Evolutionary conservation across 2,113 vertebrate species (phyloP), one percentile per base, ranked within the genome.

Genomic region (Entomyzon cyanotis): DNA sequence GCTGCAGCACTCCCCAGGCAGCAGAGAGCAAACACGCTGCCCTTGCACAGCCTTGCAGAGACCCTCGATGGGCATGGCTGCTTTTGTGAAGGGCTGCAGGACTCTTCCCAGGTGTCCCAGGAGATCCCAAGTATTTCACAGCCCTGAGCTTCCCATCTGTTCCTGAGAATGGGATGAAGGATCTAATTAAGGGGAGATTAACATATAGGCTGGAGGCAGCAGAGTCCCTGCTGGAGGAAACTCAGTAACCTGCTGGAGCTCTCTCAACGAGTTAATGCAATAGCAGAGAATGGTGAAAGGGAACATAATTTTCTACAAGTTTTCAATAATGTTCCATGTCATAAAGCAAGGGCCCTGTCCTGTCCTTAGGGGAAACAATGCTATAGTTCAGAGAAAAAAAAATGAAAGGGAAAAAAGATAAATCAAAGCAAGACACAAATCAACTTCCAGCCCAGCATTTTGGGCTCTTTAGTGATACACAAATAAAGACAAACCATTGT

Each of bases 161-260:
- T 87, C 77, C 77, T 24, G 69, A 62, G 55, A 74, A 89, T 12
- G 62, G 67, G 39, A 89, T 56, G 80, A 86, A 87, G 84, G 81
- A 95, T 87, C 86, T 95, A 85, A 94, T 94, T 96, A 96, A 95
- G 44, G 27, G 35, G 31, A 94, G 88, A 89, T 93, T 93, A 92
- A 78, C 75, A 80, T 2, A 74, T 10, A 37, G 73, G 79, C 89
- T 90, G 1, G 39, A 93, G 93, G 93, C 90, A 89, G 62, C 73
- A 67, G 60, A 81, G 42, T 35, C 64, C 70, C 94, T 89, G 81
- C 80, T 89, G 90, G 68, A 93, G 67, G 24, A 88, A 92, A 90
- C 41, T 86, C 87, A 52, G 87, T 89, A 68, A 69, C 44, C 77
- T 84, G 77, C 81, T 77, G 70, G 65, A 92, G 88, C 41, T 84